Evolutionary conservation across 2,888 invertebrate species (phyloP), one percentile per base, ranked within the genome.

Genomic region (Candidula unifasciata): DNA sequence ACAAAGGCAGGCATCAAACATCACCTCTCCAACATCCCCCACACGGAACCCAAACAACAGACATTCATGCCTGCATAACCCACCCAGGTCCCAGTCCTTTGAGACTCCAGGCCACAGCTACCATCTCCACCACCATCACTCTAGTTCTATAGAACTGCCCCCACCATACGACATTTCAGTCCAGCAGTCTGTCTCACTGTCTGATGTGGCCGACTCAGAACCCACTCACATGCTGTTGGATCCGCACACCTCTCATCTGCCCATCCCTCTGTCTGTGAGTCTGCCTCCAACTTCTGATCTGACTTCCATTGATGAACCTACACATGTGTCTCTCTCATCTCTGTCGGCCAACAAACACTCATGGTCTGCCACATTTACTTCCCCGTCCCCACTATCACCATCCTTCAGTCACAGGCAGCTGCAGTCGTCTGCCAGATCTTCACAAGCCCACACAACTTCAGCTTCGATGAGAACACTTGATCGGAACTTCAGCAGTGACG

Each of bases 181-280:
- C 8, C 35, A 27, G n/a, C 30, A 64, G n/a, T 60, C 82, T 27
- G 27, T 52, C 60, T 82, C 82, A 10, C 66, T 60, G 8, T 57
- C 83, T 6, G 60, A 60, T n/a, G 27, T 68, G 13, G 77, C 79
- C n/a, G 84, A 84, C 60, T 78, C 74, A 18, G 85, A 85, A 33
- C 81, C 85, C 57, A 85, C 85, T 16, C 85, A 85, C 78, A 81
- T 85, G 81, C 33, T 85, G 2, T 57, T 85, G n/a, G 85, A 81
- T 44, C 60, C 71, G 0, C 85, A 77, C 64, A n/a, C 81, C 1
- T 57, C 84, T 30, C 83, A 78, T 24, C 37, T 80, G 27, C 82
- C 76, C 13, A 57, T 69, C 16, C 76, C 81, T 21, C 52, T 85
- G 54, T 37, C 57, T 6, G 81, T 81, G 52, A 80, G 30, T 18